Conservation (phyloP, 2,797 vertebrate species). For the Sebastes vulpes region DNA sequence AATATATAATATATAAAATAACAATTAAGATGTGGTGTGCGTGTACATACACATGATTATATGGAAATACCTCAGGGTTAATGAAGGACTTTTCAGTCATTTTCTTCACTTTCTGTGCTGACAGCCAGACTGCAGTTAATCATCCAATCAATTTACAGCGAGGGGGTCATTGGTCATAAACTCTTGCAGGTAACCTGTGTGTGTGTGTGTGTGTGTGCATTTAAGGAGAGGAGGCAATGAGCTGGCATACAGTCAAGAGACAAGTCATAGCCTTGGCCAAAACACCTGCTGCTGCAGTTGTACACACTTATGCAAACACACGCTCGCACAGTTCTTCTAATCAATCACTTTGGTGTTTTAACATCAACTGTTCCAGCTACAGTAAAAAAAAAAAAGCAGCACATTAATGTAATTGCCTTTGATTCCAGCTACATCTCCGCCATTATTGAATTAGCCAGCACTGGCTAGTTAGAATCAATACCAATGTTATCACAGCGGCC, state of each 20-base stretch:
- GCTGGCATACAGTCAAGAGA: conserved; percentile 12
- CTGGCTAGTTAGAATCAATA: conserved; percentile 69
- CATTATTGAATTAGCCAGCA: conserved; percentile 68
- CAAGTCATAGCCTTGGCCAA: neutral
- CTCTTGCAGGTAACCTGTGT: neutral
- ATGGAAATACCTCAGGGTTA: neutral
- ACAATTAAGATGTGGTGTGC: neutral
- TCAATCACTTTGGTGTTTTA: conserved; percentile 28
- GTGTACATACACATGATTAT: neutral
- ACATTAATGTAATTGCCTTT: conserved; percentile 57
- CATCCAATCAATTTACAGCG: conserved; percentile 24
- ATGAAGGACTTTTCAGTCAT: neutral
- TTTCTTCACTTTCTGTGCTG: neutral
- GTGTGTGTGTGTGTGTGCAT: neutral
- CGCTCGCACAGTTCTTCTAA: neutral
- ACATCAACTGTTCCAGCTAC: conserved; percentile 14
- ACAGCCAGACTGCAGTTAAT: conserved; percentile 34
- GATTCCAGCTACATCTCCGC: conserved; percentile 44
- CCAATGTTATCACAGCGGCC: conserved; percentile 68
- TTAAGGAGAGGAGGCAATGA: neutral
- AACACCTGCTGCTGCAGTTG: neutral
- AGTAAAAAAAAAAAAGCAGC: conserved; percentile 11
- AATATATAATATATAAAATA: neutral
- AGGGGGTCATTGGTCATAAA: conserved; percentile 20
- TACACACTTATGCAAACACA: conserved; percentile 1